Conservation (phyloP, 2,888 invertebrate species). For the Parasteatoda lunata region DNA sequence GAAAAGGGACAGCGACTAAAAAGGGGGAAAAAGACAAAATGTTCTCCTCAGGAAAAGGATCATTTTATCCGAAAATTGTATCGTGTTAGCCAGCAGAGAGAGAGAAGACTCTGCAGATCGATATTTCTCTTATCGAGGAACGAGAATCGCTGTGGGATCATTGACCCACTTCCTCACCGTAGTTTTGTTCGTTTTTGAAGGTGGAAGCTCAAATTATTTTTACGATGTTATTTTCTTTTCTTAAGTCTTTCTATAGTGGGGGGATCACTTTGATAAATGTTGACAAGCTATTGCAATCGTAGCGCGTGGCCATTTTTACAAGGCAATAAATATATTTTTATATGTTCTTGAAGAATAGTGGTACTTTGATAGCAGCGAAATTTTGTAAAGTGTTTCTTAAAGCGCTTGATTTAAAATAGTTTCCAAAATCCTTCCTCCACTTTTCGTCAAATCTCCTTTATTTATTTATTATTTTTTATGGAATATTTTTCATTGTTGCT, state of each 20-base stretch:
- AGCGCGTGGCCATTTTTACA: too few species aligned
- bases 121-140: slow-evolving; percentile 1
- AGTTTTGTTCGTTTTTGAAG: background rate
- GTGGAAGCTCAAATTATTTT: background rate
- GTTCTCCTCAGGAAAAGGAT: background rate
- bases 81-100: background rate
- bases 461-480: too few species aligned
- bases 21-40: background rate
- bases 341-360: too few species aligned
- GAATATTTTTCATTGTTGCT: too few species aligned
- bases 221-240: background rate
- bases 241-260: background rate
- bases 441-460: too few species aligned
- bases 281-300: background rate
- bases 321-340: too few species aligned
- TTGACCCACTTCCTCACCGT: background rate
- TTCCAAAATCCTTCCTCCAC: too few species aligned
- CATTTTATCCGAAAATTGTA: slow-evolving; percentile 3
- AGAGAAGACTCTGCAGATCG: background rate
- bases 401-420: too few species aligned
- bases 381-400: too few species aligned
- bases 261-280: background rate
- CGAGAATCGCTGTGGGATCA: background rate
- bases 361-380: too few species aligned
- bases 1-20: background rate